These are phyloP conservation scores for Himantopus leucocephalus DNA, from an alignment of 2,113 vertebrate genomes.

Conservation along the genomic window DNA sequence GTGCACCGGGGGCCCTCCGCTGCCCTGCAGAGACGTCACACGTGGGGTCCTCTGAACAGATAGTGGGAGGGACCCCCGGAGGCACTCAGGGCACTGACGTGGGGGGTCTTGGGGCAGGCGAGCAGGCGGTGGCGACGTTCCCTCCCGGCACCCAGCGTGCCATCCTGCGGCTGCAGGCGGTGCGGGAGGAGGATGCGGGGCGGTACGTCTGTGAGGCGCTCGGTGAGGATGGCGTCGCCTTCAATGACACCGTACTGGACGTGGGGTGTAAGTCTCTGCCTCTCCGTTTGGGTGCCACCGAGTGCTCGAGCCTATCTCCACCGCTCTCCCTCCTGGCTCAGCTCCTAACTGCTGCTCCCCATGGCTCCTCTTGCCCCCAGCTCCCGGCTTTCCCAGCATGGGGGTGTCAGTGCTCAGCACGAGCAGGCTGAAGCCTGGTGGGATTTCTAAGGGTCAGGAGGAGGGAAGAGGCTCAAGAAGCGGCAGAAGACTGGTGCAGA, in stretches of 20 bases:
- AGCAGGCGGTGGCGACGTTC: slow-evolving; percentile 73
- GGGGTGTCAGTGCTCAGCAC: not conserved
- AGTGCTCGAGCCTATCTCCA: rapidly evolving
- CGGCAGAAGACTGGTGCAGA: not conserved
- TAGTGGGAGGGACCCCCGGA: rapidly evolving
- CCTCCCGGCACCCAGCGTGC: slow-evolving; percentile 63
- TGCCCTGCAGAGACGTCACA: rapidly evolving
- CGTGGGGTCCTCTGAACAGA: rapidly evolving
- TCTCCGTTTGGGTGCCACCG: rapidly evolving
- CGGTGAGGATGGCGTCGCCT: slow-evolving; percentile 70
- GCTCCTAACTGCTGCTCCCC: not conserved
- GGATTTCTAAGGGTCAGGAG: not conserved
- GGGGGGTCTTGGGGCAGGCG: slow-evolving; percentile 62
- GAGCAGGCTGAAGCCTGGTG: not conserved
- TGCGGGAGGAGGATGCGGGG: slow-evolving; percentile 80
- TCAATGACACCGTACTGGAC: slow-evolving; percentile 73
- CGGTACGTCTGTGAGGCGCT: slow-evolving; percentile 83
- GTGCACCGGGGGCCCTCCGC: rapidly evolving
- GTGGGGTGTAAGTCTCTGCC: slow-evolving; percentile 83
- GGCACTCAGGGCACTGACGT: not conserved
- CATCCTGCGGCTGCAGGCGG: slow-evolving; percentile 75
- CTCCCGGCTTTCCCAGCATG: rapidly evolving
- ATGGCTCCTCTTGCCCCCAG: not conserved
- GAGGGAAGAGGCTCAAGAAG: not conserved
- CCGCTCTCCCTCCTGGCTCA: not conserved